Evolutionary conservation across 2,888 invertebrate species (phyloP).

Genomic region (Epinotia ramella): DNA sequence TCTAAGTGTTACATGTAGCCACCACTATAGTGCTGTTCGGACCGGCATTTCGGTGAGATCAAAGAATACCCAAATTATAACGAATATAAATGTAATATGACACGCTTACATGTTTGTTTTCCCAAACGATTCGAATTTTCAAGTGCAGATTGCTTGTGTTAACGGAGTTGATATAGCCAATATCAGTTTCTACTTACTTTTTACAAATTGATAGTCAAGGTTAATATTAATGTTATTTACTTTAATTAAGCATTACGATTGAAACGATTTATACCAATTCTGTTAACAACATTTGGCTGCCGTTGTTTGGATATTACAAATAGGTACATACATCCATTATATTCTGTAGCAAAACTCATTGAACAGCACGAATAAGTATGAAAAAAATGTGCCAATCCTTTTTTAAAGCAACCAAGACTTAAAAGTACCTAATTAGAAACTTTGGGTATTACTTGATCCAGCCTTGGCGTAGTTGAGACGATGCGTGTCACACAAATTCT

Average conservation of each 20-base stretch:
- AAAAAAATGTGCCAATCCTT: constrained; percentile 2
- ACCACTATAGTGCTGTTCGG: constrained; percentile 37
- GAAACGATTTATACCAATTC: no score
- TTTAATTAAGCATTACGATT: no score
- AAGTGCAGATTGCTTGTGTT: no score
- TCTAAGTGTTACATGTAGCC: constrained; percentile 52
- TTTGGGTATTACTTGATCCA: constrained; percentile 31
- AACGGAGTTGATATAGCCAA: no score
- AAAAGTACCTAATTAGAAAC: background rate
- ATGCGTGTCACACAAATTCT: constrained; percentile 20
- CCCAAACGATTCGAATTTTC: background rate
- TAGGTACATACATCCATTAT: background rate
- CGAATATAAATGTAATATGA: background rate
- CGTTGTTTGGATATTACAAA: no score
- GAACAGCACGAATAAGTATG: background rate
- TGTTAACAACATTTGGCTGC: no score
- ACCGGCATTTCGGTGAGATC: constrained; percentile 12
- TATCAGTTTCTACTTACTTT: no score
- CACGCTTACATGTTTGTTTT: background rate
- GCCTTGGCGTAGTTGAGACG: constrained; percentile 27
- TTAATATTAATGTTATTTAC: no score
- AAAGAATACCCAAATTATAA: constrained; percentile 28
- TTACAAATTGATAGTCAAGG: no score
- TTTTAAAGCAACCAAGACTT: background rate
- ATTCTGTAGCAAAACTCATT: background rate